phyloP scores from a whole-genome alignment of 2,888 invertebrate species.

The Cheilosia variabilis region DNA sequence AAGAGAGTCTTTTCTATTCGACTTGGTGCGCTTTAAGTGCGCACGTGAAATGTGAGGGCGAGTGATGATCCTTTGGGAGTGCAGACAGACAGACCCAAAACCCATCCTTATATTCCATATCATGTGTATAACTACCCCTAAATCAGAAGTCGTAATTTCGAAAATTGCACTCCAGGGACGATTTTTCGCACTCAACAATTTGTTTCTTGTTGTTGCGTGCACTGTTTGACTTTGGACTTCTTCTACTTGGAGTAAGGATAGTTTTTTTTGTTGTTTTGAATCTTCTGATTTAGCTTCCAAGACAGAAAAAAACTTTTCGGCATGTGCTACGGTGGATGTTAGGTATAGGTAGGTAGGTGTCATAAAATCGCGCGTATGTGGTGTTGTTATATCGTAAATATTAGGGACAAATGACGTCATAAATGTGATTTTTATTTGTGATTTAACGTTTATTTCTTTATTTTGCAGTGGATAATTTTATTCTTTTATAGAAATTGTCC shows the following conservation, averaged over 20 bases:
- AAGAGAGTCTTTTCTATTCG: constrained; percentile 29
- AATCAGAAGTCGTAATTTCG: constrained; percentile 80
- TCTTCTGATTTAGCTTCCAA: constrained; percentile 77
- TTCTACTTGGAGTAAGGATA: constrained; percentile 18
- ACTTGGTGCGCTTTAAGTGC: constrained; percentile 62
- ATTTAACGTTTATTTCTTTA: constrained; percentile 83
- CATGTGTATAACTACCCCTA: constrained; percentile 74
- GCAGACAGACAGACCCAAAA: constrained; percentile 48
- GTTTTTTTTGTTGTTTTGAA: constrained; percentile 10
- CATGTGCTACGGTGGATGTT: constrained; percentile 64
- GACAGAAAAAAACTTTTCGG: constrained; percentile 80
- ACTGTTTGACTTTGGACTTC: constrained; percentile 17
- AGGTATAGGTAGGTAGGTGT: constrained; percentile 33
- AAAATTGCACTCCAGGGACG: constrained; percentile 80
- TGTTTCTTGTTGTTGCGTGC: constrained; percentile 69
- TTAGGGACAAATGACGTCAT: constrained; percentile 83
- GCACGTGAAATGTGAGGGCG: constrained; percentile 36
- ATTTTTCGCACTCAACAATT: constrained; percentile 79
- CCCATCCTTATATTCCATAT: constrained; percentile 22
- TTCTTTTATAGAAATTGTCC: constrained; percentile 67
- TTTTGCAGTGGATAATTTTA: constrained; percentile 69
- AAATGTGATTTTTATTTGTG: constrained; percentile 82
- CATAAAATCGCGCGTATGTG: constrained; percentile 76
- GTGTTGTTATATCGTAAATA: constrained; percentile 83
- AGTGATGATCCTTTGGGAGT: constrained; percentile 63